Percentiles rank a stretch among this genome's conserved stretches.
Evolutionary conservation across 1,140 invertebrate genomes (phyloP).

Genomic region (Hylyphantes graminicola): DNA sequence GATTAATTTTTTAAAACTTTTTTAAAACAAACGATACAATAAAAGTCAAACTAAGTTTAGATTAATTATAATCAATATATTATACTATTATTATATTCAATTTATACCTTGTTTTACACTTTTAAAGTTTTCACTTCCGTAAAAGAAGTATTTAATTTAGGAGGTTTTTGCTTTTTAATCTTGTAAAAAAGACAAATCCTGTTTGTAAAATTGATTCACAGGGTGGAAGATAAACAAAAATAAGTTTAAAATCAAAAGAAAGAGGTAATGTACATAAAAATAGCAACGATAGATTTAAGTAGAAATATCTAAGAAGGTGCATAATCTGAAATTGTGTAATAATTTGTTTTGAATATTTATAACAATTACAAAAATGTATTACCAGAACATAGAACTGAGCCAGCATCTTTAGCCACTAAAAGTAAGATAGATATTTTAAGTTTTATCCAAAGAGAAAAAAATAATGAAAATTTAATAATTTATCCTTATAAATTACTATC

Average conservation of each 20-base stretch:
- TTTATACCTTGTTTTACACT: too few species aligned
- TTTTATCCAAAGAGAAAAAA: neutral
- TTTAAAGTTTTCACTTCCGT: too few species aligned
- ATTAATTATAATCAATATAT: neutral
- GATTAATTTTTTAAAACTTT: neutral
- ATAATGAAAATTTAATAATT: neutral
- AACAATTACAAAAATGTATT: neutral
- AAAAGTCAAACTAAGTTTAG: neutral
- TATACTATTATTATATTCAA: too few species aligned
- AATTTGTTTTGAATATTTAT: too few species aligned
- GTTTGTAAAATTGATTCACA: neutral
- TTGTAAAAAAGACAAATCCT: too few species aligned
- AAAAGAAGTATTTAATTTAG: too few species aligned
- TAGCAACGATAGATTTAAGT: neutral
- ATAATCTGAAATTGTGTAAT: too few species aligned
- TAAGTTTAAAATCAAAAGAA: neutral
- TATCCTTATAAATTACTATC: neutral
- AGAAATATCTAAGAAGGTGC: neutral
- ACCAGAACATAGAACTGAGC: slow-evolving; percentile 18
- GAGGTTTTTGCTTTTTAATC: too few species aligned
- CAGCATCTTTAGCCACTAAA: slow-evolving; percentile 17
- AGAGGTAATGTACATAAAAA: neutral
- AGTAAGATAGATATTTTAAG: neutral
- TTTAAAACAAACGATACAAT: neutral
- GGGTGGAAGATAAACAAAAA: neutral